Evolutionary conservation across 1,140 invertebrate genomes (phyloP).

Genomic region (Tetramorium simillimum): DNA sequence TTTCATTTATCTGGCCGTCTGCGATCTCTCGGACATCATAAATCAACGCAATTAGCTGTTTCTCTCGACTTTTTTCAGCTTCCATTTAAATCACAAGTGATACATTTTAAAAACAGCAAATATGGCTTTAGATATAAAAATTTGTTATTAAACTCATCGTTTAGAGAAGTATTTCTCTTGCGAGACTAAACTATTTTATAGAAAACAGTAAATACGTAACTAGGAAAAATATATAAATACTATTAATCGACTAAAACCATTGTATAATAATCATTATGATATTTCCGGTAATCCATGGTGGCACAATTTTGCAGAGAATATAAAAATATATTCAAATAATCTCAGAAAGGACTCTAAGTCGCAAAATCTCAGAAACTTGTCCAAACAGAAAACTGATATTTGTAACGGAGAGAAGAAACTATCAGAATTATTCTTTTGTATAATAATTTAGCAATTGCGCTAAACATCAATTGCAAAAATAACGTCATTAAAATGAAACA

Average conservation of each 20-base stretch:
- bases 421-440: background rate
- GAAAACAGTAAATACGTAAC: background rate
- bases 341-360: background rate
- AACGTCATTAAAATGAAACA: background rate
- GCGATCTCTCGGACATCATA: slow-evolving; percentile 24
- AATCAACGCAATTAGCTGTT: slow-evolving; percentile 43
- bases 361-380: background rate
- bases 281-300: no score
- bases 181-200: background rate
- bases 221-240: background rate
- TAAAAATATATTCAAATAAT: background rate
- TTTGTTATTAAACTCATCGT: background rate
- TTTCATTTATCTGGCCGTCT: slow-evolving; percentile 15
- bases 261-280: no score
- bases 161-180: background rate
- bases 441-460: background rate
- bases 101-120: background rate
- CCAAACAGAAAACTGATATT: background rate
- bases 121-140: background rate
- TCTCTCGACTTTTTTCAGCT: slow-evolving; percentile 11
- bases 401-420: background rate
- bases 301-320: no score
- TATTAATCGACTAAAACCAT: background rate
- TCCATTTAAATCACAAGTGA: background rate
- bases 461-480: background rate